Evolutionary conservation across 2,888 invertebrate species (phyloP).

Genomic region (Drosophila paramelanica): DNA sequence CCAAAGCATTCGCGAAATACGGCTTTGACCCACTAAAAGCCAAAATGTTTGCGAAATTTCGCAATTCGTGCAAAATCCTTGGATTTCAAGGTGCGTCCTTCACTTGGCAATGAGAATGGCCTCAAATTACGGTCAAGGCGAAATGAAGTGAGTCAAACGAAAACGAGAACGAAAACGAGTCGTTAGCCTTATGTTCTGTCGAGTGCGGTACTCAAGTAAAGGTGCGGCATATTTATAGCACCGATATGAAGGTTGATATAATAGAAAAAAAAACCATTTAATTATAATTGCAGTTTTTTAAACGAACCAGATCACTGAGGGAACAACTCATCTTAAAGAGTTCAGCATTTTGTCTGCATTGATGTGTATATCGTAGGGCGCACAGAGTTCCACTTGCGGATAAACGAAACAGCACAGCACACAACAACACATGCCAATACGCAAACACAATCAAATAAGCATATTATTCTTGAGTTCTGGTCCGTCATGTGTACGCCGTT

Average conservation of each 20-base stretch:
- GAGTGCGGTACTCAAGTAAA: conserved; percentile 31
- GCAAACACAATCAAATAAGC: conserved; percentile 34
- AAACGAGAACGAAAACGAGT: conserved; percentile 52
- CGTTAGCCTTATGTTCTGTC: conserved; percentile 41
- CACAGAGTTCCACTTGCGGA: conserved; percentile 31
- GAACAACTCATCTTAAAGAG: conserved; percentile 3
- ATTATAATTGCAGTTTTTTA: neutral
- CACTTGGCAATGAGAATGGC: conserved; percentile 81
- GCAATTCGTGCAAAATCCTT: conserved; percentile 75
- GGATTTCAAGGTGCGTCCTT: conserved; percentile 82
- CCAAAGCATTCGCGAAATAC: conserved; percentile 46
- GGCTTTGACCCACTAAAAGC: conserved; percentile 59
- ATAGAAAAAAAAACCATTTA: too few relatives aligned
- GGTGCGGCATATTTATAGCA: conserved; percentile 13
- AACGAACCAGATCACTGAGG: neutral
- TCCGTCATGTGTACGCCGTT: conserved; percentile 61
- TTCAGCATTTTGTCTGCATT: neutral
- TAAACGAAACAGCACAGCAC: conserved; percentile 16
- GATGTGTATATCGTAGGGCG: conserved; percentile 25
- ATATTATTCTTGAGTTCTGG: conserved; percentile 37
- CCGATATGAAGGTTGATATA: too few relatives aligned
- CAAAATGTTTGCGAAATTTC: conserved; percentile 69
- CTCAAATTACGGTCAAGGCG: conserved; percentile 81
- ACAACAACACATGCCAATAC: conserved; percentile 31
- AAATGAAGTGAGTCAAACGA: conserved; percentile 39